Base-by-base conservation (phyloP, 2,797 vertebrate species). In the Anas georgica region DNA sequence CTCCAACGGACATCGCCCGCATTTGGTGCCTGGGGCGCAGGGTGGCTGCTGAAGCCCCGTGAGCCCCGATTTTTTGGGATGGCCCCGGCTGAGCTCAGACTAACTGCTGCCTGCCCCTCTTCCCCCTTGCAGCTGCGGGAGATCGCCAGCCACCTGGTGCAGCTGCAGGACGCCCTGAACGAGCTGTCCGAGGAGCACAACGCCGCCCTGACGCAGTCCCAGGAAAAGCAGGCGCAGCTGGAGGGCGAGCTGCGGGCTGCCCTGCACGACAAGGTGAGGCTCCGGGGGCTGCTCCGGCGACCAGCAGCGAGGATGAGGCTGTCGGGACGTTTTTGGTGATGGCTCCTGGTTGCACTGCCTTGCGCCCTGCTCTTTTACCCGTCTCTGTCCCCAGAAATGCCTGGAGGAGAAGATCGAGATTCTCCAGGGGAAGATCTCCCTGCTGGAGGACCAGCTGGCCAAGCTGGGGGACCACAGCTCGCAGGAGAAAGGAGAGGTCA, bases 401-500 rank as follows among this genome's bases (percentile, higher is more conserved):
- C 97, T 98, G 28, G 96, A 97, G 66, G 99, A 99, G 97, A 98
- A 98, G 96, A 97, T 98, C 2, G 98, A 98, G 97, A 99, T 99
- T 73, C 98, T 99, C 3, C 98, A 98, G 86, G 98, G 99, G 58
- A 99, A 99, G 95, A 98, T 99, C 48, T 98, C 98, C 10, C 97
- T 98, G 95, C 96, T 99, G 86, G 98, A 99, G 80, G 99, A 99
- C 13, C 98, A 98, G 80, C 80, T 99, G 73, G 93, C 94, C 29
- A 98, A 76, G 78, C 96, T 98, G 41, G 91, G 46, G 9, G 95
- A 97, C 4, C 73, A 86, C 86, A 95, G 96, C 13, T 15, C 88
- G n/a, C 97, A 97, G 67, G 98, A 98, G 88, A 98, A 97, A 54
- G 99, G 99, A 33, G 99, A 99, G 91, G 98, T 99, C 78, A 98